A percentile compares a stretch with the other conserved stretches of the same genome.
Conservation (phyloP, 2,113 vertebrate genomes). For the Mugil cephalus region DNA sequence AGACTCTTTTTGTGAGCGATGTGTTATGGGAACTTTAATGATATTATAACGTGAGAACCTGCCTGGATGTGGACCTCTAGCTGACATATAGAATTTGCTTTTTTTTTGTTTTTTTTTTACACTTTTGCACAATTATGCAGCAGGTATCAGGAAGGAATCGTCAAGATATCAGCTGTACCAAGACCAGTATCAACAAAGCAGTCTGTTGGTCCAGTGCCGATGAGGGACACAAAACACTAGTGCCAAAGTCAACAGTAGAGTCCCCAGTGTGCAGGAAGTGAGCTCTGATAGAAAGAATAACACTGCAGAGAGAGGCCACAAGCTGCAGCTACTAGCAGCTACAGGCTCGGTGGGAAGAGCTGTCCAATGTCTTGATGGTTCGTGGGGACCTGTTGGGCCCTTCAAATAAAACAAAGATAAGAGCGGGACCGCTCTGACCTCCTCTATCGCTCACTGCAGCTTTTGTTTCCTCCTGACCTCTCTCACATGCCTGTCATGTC, state of each 20-base stretch:
- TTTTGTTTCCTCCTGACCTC: conserved; percentile 65
- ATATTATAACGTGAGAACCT: too few relatives aligned
- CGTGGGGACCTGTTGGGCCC: conserved; percentile 38
- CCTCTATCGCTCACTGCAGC: conserved; percentile 42
- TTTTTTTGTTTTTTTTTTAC: too few relatives aligned
- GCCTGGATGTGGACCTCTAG: too few relatives aligned
- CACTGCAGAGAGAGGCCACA: conserved; percentile 35
- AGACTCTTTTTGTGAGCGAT: too few relatives aligned
- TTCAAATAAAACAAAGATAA: conserved; percentile 69
- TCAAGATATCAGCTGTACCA: background rate
- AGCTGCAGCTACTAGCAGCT: conserved; percentile 45
- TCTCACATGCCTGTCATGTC: conserved; percentile 47
- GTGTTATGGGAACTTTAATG: too few relatives aligned
- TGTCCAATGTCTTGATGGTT: conserved; percentile 10
- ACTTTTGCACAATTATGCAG: background rate
- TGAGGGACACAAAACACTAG: conserved; percentile 32
- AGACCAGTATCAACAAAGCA: background rate
- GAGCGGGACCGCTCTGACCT: conserved; percentile 45
- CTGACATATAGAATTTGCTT: too few relatives aligned
- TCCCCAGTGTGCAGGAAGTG: conserved; percentile 67
- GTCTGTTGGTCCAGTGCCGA: background rate
- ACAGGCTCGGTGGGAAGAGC: conserved; percentile 35
- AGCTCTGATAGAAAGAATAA: conserved; percentile 66
- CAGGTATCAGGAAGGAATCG: background rate
- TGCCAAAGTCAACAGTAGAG: conserved; percentile 75